phyloP scores from a whole-genome alignment of 2,888 invertebrate genomes.

The Megastigmus dorsalis region DNA sequence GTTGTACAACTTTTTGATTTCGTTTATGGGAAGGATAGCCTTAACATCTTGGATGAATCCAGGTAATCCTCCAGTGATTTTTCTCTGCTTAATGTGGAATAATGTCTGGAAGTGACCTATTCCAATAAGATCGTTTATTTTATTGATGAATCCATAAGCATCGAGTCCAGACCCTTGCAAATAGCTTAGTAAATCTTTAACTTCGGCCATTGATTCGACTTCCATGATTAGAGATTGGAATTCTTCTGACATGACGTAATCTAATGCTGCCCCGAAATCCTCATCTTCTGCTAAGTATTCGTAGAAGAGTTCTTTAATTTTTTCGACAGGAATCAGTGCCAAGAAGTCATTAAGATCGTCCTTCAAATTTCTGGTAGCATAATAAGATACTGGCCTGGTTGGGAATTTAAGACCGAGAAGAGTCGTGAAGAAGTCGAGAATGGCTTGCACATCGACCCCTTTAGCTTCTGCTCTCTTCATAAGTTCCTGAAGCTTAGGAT shows the following conservation, averaged over 20 bases:
- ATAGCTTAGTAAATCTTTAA: slow-evolving; percentile 50
- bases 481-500: slow-evolving; percentile 38
- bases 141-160: slow-evolving; percentile 49
- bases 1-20: slow-evolving; percentile 62
- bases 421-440: slow-evolving; percentile 45
- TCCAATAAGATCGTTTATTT: slow-evolving; percentile 49
- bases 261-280: slow-evolving; percentile 58
- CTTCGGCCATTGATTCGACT: slow-evolving; percentile 54
- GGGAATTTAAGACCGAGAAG: slow-evolving; percentile 59
- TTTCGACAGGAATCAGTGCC: slow-evolving; percentile 22
- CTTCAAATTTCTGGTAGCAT: slow-evolving; percentile 45
- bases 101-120: slow-evolving; percentile 14
- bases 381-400: neutral
- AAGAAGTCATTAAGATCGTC: slow-evolving; percentile 43
- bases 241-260: slow-evolving; percentile 58
- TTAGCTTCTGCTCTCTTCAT: slow-evolving; percentile 54
- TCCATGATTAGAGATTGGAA: slow-evolving; percentile 56
- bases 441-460: slow-evolving; percentile 58
- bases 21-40: slow-evolving; percentile 61
- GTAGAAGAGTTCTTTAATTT: slow-evolving; percentile 40
- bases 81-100: no score
- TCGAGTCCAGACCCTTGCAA: slow-evolving; percentile 53
- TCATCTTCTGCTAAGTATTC: slow-evolving; percentile 55
- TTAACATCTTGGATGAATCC: slow-evolving; percentile 58
- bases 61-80: slow-evolving; percentile 56